Base-by-base conservation (phyloP, 2,797 vertebrate species). In the Ispidina picta region DNA sequence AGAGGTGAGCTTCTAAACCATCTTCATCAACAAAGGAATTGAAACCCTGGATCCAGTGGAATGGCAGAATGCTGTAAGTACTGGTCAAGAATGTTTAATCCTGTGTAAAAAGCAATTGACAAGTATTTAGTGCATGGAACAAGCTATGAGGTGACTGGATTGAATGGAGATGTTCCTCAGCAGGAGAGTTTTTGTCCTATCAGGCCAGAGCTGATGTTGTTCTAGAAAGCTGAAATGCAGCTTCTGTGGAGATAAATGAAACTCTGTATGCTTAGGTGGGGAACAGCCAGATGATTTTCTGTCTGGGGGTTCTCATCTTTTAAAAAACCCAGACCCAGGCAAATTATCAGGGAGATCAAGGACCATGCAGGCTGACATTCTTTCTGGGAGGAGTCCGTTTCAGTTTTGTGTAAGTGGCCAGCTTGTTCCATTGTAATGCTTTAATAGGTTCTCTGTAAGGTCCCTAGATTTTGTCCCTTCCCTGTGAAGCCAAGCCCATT, bases 241-340 rank as follows among this genome's bases (percentile, higher is more conserved):
- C 56, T 63, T 90, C 69, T 73, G 84, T 64, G 78, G 75, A 70
- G 63, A 71, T 81, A 88, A 76, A 86, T 72, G 72, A 94, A 84
- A 29, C 37, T 48, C 66, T 41, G 4, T 55, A 6, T 72, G 59
- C 51, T 63, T 63, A 72, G 59, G 35, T 49, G 56, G 33, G 23
- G 63, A 93, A 70, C 46, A 83, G 87, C 66, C 89, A 85, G 82
- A 89, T 49, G 76, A 83, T 86, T 91, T 92, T 83, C 83, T 93
- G 87, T 64, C 76, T 71, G 22, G 49, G n/a, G 49, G 16, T 15
- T 90, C 52, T 92, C 66, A 59, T 78, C 60, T 78, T 89, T 85
- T 70, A 81, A 72, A 56, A 93, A 39, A 69, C 77, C 52, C 51
- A 94, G 25, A 48, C 51, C 64, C 58, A 51, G 64, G 35, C 6